Conservation (phyloP, 2,113 vertebrate species). For the Muntiacus reevesi region DNA sequence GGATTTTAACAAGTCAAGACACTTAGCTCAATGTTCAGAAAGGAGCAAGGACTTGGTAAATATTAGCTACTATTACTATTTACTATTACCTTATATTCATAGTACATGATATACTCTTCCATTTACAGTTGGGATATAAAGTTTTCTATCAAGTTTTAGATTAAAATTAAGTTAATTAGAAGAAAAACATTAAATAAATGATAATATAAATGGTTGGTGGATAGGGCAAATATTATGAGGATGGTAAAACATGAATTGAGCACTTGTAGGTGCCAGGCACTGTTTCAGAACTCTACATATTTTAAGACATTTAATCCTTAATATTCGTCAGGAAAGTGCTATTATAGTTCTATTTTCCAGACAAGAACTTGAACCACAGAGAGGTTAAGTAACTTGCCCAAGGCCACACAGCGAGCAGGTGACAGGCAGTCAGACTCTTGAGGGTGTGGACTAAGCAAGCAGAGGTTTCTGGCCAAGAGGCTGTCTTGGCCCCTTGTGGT, state of each 20-base stretch:
- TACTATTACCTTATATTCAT: neutral
- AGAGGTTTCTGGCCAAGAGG: neutral
- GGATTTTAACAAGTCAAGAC: neutral
- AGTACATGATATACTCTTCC: neutral
- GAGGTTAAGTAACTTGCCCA: neutral
- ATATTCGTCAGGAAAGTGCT: neutral
- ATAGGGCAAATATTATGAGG: neutral
- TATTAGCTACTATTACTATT: too few species aligned
- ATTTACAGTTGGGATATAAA: neutral
- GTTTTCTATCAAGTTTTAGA: conserved; percentile 12
- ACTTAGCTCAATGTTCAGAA: neutral
- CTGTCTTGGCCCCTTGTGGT: neutral
- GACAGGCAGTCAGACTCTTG: neutral
- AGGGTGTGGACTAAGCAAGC: neutral
- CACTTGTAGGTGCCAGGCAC: neutral
- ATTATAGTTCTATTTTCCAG: neutral
- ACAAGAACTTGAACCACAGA: neutral
- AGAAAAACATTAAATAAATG: neutral
- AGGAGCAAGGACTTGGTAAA: neutral
- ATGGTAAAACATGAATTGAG: neutral
- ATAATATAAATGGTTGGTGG: neutral
- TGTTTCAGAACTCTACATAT: neutral
- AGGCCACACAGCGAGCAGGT: neutral
- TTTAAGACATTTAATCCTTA: neutral
- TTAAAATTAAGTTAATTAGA: conserved; percentile 20